Percentiles rank a stretch among this genome's conserved stretches.
Conservation (phyloP, 2,888 invertebrate genomes). For the Mechanitis messenoides region DNA sequence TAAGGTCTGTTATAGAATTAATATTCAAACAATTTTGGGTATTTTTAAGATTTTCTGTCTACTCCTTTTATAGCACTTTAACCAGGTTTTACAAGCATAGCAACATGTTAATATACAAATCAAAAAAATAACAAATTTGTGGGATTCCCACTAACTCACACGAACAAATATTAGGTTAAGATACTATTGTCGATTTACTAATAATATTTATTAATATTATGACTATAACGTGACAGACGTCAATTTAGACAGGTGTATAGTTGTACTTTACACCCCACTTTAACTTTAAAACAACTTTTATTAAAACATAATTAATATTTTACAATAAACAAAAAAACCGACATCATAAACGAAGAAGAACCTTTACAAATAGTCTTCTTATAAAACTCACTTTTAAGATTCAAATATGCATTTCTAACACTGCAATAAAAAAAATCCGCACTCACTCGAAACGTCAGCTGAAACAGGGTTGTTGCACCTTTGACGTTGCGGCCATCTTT, state of each 20-base stretch:
- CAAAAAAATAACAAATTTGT: slow-evolving; percentile 16
- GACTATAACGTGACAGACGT: no score
- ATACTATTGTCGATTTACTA: neutral
- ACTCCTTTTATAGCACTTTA: slow-evolving; percentile 29
- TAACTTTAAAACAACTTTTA: no score
- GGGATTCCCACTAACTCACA: slow-evolving; percentile 24
- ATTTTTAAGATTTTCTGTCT: slow-evolving; percentile 19
- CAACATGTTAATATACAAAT: slow-evolving; percentile 19
- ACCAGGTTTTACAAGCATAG: slow-evolving; percentile 25
- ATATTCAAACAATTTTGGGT: neutral
- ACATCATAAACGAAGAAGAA: neutral
- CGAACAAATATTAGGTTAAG: neutral
- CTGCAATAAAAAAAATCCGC: slow-evolving; percentile 54
- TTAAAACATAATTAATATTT: no score
- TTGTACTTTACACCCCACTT: no score
- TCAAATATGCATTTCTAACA: slow-evolving; percentile 47
- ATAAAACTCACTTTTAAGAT: slow-evolving; percentile 50
- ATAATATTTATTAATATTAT: neutral
- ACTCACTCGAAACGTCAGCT: slow-evolving; percentile 62
- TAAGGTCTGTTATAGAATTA: slow-evolving; percentile 10
- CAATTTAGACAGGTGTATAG: no score
- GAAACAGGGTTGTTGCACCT: slow-evolving; percentile 46
- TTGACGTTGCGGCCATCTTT: slow-evolving; percentile 51
- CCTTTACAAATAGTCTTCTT: neutral
- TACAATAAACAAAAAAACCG: no score